phyloP scores from a whole-genome alignment of 2,888 invertebrate species.

The Oxyscelio sp. region DNA sequence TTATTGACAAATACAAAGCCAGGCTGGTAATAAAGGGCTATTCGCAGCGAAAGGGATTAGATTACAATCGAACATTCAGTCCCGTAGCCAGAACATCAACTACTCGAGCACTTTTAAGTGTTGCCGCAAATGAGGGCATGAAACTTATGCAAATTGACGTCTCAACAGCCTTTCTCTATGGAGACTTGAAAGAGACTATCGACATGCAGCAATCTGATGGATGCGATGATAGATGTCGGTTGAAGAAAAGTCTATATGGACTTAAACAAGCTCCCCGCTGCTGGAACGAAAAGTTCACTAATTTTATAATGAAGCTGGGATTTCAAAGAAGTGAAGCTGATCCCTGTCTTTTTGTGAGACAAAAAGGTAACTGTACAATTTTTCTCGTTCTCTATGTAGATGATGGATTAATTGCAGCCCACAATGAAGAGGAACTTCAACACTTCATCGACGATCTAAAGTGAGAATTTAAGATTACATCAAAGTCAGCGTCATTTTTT shows the following conservation, averaged over 20 bases:
- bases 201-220: slow-evolving; percentile 51
- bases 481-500: slow-evolving; percentile 36
- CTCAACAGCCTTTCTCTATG: slow-evolving; percentile 50
- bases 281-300: too few species aligned
- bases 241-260: slow-evolving; percentile 45
- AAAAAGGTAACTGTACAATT: slow-evolving; percentile 7
- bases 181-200: slow-evolving; percentile 40
- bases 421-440: slow-evolving; percentile 18
- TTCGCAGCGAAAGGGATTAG: slow-evolving; percentile 43
- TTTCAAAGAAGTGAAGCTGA: slow-evolving; percentile 31
- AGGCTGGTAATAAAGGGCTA: slow-evolving; percentile 44
- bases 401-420: slow-evolving; percentile 46
- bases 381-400: slow-evolving; percentile 51
- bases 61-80: slow-evolving; percentile 58
- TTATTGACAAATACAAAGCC: slow-evolving; percentile 45
- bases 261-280: too few species aligned
- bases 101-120: slow-evolving; percentile 34
- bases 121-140: slow-evolving; percentile 41
- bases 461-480: slow-evolving; percentile 52
- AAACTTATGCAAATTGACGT: slow-evolving; percentile 39
- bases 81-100: slow-evolving; percentile 44
- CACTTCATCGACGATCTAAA: slow-evolving; percentile 44
- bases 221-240: slow-evolving; percentile 15
- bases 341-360: slow-evolving; percentile 50
- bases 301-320: too few species aligned